A percentile compares a stretch with the other conserved stretches of the same genome.
These are phyloP conservation scores for Protomyctophum bolini DNA, from an alignment of 2,113 vertebrate species.

Conservation along the genomic window DNA sequence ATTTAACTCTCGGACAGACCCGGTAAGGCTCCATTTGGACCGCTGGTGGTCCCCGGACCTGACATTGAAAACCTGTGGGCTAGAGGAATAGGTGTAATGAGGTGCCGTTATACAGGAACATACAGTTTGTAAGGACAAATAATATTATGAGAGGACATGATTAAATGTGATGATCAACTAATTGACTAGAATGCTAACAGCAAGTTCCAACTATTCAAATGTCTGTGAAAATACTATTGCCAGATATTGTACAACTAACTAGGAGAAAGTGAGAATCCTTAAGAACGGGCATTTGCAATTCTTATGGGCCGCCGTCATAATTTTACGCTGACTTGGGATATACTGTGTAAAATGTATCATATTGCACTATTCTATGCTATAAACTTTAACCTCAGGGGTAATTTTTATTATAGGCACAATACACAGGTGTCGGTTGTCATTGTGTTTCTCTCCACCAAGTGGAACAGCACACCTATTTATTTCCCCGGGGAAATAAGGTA, in stretches of 20 bases:
- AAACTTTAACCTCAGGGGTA: no score
- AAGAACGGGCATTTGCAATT: slow-evolving; percentile 36
- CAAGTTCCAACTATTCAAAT: not conserved
- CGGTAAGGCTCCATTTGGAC: no score
- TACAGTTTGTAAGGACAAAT: not conserved
- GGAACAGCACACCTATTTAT: slow-evolving; percentile 44
- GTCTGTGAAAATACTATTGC: slow-evolving; percentile 1
- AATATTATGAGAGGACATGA: slow-evolving; percentile 3
- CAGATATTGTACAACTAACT: slow-evolving; percentile 1
- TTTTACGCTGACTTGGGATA: no score
- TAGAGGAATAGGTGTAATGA: slow-evolving; percentile 37
- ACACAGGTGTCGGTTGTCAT: no score
- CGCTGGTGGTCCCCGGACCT: no score
- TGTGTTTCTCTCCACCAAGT: not conserved
- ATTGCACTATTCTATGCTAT: no score
- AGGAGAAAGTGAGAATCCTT: slow-evolving; percentile 3
- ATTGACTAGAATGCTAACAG: slow-evolving; percentile 4
- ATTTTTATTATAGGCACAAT: no score
- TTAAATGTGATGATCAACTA: not conserved
- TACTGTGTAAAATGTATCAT: no score
- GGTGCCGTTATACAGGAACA: slow-evolving; percentile 23
- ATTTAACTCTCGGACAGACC: no score
- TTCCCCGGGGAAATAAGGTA: slow-evolving; percentile 64
- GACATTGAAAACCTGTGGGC: not conserved
- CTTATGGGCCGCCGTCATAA: slow-evolving; percentile 43